Base-by-base conservation (phyloP, 1,140 invertebrate genomes). In the Pseudoatta argentina region DNA sequence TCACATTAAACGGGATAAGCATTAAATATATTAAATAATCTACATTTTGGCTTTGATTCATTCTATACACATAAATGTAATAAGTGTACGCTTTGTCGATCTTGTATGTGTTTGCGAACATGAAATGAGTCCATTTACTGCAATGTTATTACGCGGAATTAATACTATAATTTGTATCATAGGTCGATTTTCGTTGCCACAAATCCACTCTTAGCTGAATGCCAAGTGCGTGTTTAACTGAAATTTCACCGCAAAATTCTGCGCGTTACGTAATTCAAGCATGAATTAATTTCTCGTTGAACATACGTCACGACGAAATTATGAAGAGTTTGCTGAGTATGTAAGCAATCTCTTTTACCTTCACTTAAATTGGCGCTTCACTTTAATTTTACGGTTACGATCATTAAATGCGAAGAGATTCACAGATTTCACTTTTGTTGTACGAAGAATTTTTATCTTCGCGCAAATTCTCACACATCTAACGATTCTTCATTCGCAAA, bases 81-180 rank as follows among this genome's bases (percentile, higher is more conserved):
- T 69, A 51, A 21, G 21, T 71, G 44, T 30, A 61, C 24, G 18
- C 10, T 27, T 44, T 34, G 18, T 82, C 51, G 39, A 73, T 30
- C 55, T 24, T 34, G 12, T 39, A 39, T 53, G 64, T 34, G 24
- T 59, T 82, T 14, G 27, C 24, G 73, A 61, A 61, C 67, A 82
- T 27, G 67, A 59, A 82, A 73, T 39, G 79, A 63, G 27, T 59
- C 55, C 24, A 75, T 83, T 83, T 30, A 44, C 79, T 3, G 39
- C 39, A 21, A 18, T 34, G 39, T 83, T 83, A 83, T 75, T 75
- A 83, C 57, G n/a, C 55, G 69, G 55, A 75, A 83, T 83, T 83
- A 83, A 83, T 83, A 83, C 4, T 44, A n/a, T 63, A 82, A 82
- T 82, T 82, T 82, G 69, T 61, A 75, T 83, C 69, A 39, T 34